Percentiles rank a stretch among this genome's conserved stretches.
phyloP scores from a whole-genome alignment of 2,797 vertebrate genomes.

The Coccyzus lansbergi region DNA sequence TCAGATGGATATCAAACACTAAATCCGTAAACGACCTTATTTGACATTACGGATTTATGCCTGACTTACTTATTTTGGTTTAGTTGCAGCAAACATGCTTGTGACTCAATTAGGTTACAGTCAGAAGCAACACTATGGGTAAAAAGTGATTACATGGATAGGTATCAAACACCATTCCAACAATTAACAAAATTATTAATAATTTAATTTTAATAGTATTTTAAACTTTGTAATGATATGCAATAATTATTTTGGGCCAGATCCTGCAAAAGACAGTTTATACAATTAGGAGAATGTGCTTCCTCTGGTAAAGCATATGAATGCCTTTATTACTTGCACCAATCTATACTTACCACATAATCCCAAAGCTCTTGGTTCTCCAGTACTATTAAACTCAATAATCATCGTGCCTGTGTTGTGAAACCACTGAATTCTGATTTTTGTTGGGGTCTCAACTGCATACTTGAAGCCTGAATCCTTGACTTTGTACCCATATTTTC shows the following conservation, averaged over 20 bases:
- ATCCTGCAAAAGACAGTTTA: background rate
- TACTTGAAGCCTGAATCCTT: conserved; percentile 97
- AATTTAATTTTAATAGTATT: background rate
- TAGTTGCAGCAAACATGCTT: background rate
- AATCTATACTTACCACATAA: conserved; percentile 86
- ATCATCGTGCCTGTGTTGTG: conserved; percentile 95
- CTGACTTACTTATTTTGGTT: background rate
- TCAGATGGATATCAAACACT: background rate
- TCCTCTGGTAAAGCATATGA: background rate
- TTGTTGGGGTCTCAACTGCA: conserved; percentile 86
- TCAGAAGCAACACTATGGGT: background rate
- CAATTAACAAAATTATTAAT: background rate
- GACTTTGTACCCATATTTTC: conserved; percentile 91
- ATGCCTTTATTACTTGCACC: background rate
- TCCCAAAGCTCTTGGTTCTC: conserved; percentile 81
- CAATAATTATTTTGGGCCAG: background rate
- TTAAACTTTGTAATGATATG: background rate
- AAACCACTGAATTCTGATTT: conserved; percentile 93
- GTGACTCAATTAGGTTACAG: background rate
- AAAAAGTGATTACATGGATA: background rate
- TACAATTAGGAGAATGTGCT: background rate
- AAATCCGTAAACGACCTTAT: background rate
- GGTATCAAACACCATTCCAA: background rate
- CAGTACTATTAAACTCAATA: conserved; percentile 84
- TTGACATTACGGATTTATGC: background rate